These are phyloP conservation scores for Dasyurus viverrinus DNA, from an alignment of 2,113 vertebrate genomes.

Conservation along the genomic window DNA sequence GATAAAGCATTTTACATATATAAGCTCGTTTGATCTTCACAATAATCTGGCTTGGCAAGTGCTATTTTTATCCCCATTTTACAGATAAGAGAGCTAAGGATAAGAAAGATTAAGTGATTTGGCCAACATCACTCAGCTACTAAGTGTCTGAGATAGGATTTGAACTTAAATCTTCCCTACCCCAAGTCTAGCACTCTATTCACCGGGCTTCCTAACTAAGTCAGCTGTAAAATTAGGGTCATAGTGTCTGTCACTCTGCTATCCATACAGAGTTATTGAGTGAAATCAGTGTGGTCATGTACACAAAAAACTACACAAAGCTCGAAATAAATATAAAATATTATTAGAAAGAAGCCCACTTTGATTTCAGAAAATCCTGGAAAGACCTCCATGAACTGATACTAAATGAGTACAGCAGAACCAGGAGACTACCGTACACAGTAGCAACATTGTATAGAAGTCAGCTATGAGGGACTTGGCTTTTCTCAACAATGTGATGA, in stretches of 20 bases:
- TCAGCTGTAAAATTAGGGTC: not conserved
- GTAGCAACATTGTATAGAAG: no score
- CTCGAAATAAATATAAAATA: not conserved
- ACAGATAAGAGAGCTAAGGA: not conserved
- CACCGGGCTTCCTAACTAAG: not conserved
- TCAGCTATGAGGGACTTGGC: no score
- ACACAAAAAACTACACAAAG: not conserved
- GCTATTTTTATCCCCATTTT: not conserved
- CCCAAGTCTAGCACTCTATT: not conserved
- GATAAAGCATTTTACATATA: not conserved
- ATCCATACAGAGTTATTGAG: not conserved
- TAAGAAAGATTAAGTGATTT: not conserved
- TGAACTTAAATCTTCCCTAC: not conserved
- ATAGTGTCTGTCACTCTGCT: not conserved
- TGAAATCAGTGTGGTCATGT: not conserved
- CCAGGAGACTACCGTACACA: no score
- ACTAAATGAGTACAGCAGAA: no score
- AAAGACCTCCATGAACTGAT: no score
- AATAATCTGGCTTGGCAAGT: not conserved
- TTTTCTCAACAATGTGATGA: no score
- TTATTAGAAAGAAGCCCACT: not conserved
- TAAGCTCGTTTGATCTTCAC: not conserved
- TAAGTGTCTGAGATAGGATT: not conserved
- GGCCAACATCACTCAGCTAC: no score
- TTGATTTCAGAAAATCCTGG: no score